A percentile compares a stretch with the other conserved stretches of the same genome.
These are phyloP conservation scores for Taeniopygia guttata DNA, from an alignment of 2,797 vertebrate species.

Conservation along the genomic window DNA sequence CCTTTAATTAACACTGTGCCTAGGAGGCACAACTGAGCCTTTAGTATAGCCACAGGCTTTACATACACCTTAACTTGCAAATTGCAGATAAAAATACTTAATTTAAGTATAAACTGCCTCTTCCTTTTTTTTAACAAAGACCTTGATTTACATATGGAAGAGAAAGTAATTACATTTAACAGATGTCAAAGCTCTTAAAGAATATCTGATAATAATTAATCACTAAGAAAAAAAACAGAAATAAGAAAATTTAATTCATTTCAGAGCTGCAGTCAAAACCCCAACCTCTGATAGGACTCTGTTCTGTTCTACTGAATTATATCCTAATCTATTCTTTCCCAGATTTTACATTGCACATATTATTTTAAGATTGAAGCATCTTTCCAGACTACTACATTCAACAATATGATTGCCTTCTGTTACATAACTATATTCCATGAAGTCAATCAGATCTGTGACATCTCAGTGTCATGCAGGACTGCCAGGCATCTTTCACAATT, in stretches of 20 bases:
- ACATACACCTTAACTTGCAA: constrained; percentile 23
- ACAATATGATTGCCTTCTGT: not conserved
- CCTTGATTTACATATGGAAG: constrained; percentile 16
- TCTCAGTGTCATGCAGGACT: not conserved
- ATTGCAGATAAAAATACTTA: constrained; percentile 38
- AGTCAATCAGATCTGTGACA: not conserved
- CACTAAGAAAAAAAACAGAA: not conserved
- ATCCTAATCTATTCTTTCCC: not conserved
- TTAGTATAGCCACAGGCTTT: constrained; percentile 27
- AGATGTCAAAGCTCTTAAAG: constrained; percentile 17
- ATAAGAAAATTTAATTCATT: not conserved
- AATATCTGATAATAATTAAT: not conserved
- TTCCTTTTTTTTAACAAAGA: not conserved
- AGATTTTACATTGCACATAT: not conserved
- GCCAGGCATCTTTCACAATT: not conserved
- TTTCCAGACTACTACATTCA: not conserved
- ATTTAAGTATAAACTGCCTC: constrained; percentile 17
- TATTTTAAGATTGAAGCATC: not conserved
- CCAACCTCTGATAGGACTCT: not conserved
- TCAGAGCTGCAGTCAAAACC: not conserved
- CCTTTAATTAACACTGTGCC: constrained; percentile 60
- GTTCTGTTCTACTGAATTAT: not conserved
- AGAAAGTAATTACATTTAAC: constrained; percentile 36
- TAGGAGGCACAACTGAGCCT: constrained; percentile 43
- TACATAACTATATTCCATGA: not conserved